These are phyloP conservation scores for Adelognathus sp. DNA, from an alignment of 2,888 invertebrate genomes.

Conservation along the genomic window DNA sequence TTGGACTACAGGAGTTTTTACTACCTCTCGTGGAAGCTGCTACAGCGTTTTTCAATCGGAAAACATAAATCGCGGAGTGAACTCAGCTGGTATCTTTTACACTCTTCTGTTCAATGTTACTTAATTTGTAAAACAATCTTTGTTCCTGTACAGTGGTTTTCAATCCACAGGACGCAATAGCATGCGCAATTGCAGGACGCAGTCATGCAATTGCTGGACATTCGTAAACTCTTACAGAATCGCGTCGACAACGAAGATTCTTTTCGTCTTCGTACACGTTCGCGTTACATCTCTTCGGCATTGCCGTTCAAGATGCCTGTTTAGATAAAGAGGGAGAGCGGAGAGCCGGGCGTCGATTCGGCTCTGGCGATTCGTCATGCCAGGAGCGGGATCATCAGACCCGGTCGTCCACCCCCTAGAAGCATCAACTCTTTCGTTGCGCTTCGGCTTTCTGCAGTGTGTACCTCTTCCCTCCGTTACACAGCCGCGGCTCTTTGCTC, in stretches of 20 bases:
- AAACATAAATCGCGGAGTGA: too few relatives aligned
- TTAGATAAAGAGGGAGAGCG: slow-evolving; percentile 74
- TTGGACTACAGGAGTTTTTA: too few relatives aligned
- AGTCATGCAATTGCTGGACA: slow-evolving; percentile 1
- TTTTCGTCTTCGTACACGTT: slow-evolving; percentile 16
- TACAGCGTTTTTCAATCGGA: too few relatives aligned
- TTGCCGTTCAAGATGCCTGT: slow-evolving; percentile 75
- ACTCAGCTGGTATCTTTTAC: too few relatives aligned
- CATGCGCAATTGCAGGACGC: not conserved
- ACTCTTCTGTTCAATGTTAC: too few relatives aligned
- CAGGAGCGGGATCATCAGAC: slow-evolving; percentile 38
- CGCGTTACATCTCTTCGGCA: slow-evolving; percentile 14
- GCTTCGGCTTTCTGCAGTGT: slow-evolving; percentile 21
- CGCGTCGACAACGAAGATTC: slow-evolving; percentile 12
- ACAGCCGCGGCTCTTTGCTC: not conserved
- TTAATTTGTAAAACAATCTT: too few relatives aligned
- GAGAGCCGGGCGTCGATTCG: slow-evolving; percentile 49
- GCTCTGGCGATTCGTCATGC: slow-evolving; percentile 73
- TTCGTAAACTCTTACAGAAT: not conserved
- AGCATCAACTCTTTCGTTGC: slow-evolving; percentile 47
- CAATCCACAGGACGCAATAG: too few relatives aligned
- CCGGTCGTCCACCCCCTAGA: slow-evolving; percentile 34
- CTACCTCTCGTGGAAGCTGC: too few relatives aligned
- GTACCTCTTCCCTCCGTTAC: not conserved
- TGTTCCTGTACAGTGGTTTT: too few relatives aligned